These are phyloP conservation scores for Schizopygopsis pylzovi DNA, from an alignment of 2,797 vertebrate species.

Conservation along the genomic window DNA sequence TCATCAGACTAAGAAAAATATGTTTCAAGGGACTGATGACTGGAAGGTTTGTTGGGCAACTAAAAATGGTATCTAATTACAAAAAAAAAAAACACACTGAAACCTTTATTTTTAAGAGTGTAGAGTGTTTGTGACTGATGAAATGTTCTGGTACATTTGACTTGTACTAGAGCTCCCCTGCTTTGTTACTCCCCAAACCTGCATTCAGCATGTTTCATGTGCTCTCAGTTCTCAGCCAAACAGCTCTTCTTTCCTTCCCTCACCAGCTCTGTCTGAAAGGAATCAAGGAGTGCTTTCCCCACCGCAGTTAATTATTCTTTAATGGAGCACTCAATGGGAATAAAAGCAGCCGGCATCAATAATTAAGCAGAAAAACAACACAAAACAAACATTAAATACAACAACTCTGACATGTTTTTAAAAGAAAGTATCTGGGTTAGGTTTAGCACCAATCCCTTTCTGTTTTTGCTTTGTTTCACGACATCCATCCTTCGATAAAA, in stretches of 20 bases:
- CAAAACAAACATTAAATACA: constrained; percentile 68
- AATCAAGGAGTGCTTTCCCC: constrained; percentile 65
- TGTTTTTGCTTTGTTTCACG: constrained; percentile 57
- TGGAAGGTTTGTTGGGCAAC: not conserved
- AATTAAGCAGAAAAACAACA: constrained; percentile 70
- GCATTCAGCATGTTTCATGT: not conserved
- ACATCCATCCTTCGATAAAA: constrained; percentile 65
- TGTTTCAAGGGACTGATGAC: not conserved
- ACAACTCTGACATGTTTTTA: constrained; percentile 53
- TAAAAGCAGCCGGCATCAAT: constrained; percentile 71
- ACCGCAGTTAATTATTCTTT: constrained; percentile 67
- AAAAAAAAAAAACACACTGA: not conserved
- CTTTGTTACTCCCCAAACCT: constrained; percentile 20
- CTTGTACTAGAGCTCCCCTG: not conserved
- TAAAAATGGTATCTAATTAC: not conserved
- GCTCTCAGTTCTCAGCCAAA: constrained; percentile 6
- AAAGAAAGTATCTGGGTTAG: constrained; percentile 55
- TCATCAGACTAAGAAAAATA: too few relatives aligned
- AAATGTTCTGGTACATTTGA: not conserved
- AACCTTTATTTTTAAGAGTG: not conserved
- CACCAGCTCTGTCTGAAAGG: constrained; percentile 55
- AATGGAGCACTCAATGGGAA: constrained; percentile 67
- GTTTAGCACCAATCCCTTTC: constrained; percentile 64
- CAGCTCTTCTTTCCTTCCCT: constrained; percentile 17
- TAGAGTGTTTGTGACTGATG: not conserved